These are phyloP conservation scores for Eupsittula cactorum DNA, from an alignment of 2,113 vertebrate genomes.

Conservation along the genomic window DNA sequence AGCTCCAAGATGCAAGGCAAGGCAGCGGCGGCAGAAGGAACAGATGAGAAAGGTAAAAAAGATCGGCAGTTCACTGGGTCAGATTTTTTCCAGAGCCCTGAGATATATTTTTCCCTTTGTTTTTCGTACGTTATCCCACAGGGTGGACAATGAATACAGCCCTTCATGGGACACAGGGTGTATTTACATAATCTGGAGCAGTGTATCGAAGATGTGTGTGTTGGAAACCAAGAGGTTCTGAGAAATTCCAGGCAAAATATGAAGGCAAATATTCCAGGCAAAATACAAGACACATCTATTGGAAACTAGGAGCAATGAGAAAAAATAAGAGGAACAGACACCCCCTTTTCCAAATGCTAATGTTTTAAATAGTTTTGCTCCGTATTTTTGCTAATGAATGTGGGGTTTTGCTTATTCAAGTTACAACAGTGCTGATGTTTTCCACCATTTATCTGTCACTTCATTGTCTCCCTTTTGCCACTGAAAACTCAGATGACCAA, in stretches of 20 bases:
- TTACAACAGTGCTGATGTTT: not conserved
- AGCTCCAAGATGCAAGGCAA: conserved; percentile 20
- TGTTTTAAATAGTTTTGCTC: not conserved
- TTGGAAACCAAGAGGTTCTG: conserved; percentile 28
- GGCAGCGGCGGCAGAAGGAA: not conserved
- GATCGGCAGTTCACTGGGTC: not conserved
- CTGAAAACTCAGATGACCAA: not conserved
- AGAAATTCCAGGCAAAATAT: not conserved
- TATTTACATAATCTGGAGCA: not conserved
- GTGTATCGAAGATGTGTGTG: not conserved
- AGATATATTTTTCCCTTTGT: not conserved
- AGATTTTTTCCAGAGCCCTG: not conserved
- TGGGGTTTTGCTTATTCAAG: not conserved
- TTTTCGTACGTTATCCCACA: not conserved
- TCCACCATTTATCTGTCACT: not conserved
- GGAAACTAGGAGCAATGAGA: not conserved
- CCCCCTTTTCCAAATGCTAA: not conserved
- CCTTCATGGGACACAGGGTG: not conserved
- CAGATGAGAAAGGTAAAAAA: not conserved
- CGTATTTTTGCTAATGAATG: not conserved
- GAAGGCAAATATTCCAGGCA: not conserved
- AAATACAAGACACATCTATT: not conserved
- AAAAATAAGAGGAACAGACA: not conserved
- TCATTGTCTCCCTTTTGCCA: not conserved
- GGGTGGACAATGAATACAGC: not conserved